phyloP scores from a whole-genome alignment of 2,888 invertebrate genomes.

The Aquatica leii region DNA sequence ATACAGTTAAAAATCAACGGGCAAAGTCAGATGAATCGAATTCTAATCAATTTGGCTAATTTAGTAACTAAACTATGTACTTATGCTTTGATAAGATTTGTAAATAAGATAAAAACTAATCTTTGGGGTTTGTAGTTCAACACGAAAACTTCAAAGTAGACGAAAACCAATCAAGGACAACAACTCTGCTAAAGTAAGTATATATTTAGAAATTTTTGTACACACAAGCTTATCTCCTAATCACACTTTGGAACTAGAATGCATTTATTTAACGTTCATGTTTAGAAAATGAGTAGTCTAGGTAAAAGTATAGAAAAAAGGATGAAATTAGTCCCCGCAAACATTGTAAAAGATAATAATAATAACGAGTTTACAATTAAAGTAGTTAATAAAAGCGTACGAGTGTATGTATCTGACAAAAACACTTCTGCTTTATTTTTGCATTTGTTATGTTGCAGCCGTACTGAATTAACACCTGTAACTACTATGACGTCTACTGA shows the following conservation, averaged over 20 bases:
- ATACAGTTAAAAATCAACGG: no score
- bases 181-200: not conserved
- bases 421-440: not conserved
- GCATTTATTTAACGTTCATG: not conserved
- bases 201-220: not conserved
- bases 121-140: not conserved
- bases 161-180: conserved; percentile 1
- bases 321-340: conserved; percentile 49
- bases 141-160: not conserved
- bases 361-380: conserved; percentile 40
- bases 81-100: not conserved
- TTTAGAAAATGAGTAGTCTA: not conserved
- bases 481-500: conserved; percentile 35
- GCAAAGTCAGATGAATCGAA: no score
- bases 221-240: not conserved
- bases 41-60: no score
- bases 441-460: conserved; percentile 21
- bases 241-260: no score
- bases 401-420: conserved; percentile 48
- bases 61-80: no score
- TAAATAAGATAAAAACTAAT: conserved; percentile 1
- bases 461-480: conserved; percentile 19
- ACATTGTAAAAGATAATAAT: conserved; percentile 42
- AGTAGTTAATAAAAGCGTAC: conserved; percentile 44
- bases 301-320: conserved; percentile 40